A percentile compares a stretch with the other conserved stretches of the same genome.
phyloP scores from a whole-genome alignment of 2,888 invertebrate species.

The Steinernema hermaphroditum region DNA sequence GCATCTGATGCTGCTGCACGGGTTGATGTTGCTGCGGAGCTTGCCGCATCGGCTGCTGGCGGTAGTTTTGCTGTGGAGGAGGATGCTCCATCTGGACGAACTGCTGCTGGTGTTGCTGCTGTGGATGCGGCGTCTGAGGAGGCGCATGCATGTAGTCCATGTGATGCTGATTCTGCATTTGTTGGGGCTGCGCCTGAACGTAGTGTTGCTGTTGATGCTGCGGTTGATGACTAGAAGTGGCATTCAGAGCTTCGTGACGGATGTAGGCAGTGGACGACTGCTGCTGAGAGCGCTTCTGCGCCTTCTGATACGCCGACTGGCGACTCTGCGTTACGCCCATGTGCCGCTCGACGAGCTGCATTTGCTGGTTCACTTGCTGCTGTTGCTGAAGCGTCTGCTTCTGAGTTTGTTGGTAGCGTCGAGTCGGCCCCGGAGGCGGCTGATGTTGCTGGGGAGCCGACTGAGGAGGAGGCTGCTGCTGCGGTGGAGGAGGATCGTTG shows the following conservation, averaged over 20 bases:
- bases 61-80: background rate
- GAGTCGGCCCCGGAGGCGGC: background rate
- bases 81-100: conserved; percentile 14
- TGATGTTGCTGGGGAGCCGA: background rate
- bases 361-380: conserved; percentile 16
- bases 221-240: background rate
- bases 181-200: background rate
- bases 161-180: conserved; percentile 5
- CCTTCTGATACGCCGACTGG: background rate
- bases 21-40: conserved; percentile 1
- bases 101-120: background rate
- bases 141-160: conserved; percentile 12
- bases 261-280: background rate
- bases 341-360: conserved; percentile 18
- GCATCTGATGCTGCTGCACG: background rate
- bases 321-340: conserved; percentile 10
- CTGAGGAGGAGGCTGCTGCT: background rate
- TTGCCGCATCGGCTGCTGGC: background rate
- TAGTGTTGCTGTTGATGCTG: conserved; percentile 16
- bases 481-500: background rate
- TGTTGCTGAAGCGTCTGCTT: conserved; percentile 8
- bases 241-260: background rate
- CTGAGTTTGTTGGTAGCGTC: background rate
- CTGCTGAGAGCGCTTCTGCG: background rate
- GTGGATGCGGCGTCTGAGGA: no score